These are phyloP conservation scores for Toxotes chatareus DNA, from an alignment of 2,113 vertebrate genomes.

Conservation along the genomic window DNA sequence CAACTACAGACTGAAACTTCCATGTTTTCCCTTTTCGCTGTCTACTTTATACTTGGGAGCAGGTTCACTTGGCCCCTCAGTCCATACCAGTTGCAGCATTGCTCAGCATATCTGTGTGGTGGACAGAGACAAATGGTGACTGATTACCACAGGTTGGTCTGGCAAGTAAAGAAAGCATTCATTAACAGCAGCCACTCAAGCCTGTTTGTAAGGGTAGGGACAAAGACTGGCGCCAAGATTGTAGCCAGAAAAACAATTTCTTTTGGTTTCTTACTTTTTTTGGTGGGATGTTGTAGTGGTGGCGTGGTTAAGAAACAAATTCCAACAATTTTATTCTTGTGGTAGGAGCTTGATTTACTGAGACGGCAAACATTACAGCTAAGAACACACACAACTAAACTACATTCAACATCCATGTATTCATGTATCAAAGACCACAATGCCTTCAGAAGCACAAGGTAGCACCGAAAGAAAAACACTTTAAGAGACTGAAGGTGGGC, in stretches of 20 bases:
- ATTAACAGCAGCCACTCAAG: constrained; percentile 37
- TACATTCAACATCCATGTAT: not conserved
- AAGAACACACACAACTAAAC: constrained; percentile 15
- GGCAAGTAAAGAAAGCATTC: constrained; percentile 53
- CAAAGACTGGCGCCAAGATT: not conserved
- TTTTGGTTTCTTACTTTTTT: not conserved
- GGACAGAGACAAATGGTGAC: constrained; percentile 59
- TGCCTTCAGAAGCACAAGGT: not conserved
- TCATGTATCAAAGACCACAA: not conserved
- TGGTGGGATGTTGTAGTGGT: not conserved
- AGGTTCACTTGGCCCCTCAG: constrained; percentile 16
- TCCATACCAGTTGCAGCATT: constrained; percentile 30
- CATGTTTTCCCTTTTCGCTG: not conserved
- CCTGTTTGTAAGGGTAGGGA: constrained; percentile 12
- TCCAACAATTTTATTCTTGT: not conserved
- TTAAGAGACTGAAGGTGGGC: not conserved
- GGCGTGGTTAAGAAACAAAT: not conserved
- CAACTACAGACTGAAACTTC: constrained; percentile 29
- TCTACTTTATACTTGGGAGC: constrained; percentile 3
- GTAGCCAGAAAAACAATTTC: constrained; percentile 4
- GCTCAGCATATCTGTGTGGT: constrained; percentile 42
- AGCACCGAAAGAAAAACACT: not conserved
- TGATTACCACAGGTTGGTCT: constrained; percentile 55
- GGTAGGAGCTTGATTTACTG: not conserved
- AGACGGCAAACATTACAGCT: not conserved